These are phyloP conservation scores for Axis porcinus DNA, from an alignment of 2,113 vertebrate genomes.

Conservation along the genomic window DNA sequence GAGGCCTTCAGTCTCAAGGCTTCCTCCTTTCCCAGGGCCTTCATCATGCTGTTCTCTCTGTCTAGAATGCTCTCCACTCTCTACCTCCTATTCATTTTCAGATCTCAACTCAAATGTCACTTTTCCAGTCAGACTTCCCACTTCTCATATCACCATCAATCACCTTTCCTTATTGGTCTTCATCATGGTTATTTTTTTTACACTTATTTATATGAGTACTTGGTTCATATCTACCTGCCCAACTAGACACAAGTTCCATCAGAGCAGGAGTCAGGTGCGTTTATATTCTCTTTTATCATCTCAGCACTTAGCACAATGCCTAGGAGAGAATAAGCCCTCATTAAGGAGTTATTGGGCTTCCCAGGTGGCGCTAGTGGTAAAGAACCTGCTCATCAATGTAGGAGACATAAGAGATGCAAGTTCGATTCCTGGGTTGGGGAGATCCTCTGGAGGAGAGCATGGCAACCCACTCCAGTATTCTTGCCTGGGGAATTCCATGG, in stretches of 20 bases:
- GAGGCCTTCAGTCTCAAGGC: background rate
- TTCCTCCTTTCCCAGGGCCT: background rate
- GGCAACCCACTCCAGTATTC: background rate
- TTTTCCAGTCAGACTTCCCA: background rate
- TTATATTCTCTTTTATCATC: background rate
- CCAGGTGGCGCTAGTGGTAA: background rate
- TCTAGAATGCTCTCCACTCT: background rate
- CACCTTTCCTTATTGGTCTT: background rate
- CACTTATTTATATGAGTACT: background rate
- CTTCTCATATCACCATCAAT: background rate
- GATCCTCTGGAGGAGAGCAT: background rate
- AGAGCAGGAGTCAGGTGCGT: background rate
- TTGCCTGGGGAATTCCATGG: background rate
- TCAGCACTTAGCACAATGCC: background rate
- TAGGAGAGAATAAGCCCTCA: background rate
- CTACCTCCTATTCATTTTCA: background rate
- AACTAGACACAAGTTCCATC: background rate
- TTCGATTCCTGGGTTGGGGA: background rate
- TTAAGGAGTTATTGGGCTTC: background rate
- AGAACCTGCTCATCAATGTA: background rate
- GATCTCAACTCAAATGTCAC: background rate
- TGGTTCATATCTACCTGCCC: background rate
- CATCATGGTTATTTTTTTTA: background rate
- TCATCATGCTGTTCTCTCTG: background rate
- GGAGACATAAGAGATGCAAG: background rate